These are phyloP conservation scores for Sebastes diploproa DNA, from an alignment of 2,797 vertebrate species.

Conservation along the genomic window DNA sequence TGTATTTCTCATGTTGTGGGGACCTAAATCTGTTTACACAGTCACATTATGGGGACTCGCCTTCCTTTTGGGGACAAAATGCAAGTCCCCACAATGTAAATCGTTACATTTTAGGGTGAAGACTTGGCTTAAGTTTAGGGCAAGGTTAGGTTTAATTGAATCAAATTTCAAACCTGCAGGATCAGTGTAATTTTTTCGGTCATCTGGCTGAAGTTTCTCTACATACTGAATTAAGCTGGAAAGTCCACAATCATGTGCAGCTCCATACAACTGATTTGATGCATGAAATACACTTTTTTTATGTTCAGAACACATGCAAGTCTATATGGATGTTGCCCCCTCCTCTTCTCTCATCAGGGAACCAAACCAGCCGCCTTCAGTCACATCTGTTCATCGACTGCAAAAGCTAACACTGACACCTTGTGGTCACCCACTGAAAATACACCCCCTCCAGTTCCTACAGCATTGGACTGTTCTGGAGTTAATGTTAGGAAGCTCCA, in stretches of 20 bases:
- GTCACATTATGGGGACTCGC: too few relatives aligned
- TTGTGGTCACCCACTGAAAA: neutral
- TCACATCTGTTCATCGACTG: neutral
- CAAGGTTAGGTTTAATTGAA: neutral
- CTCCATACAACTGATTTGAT: neutral
- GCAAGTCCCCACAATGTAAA: neutral
- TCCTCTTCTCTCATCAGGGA: neutral
- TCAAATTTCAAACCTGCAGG: neutral
- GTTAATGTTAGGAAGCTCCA: neutral
- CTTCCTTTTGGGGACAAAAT: too few relatives aligned
- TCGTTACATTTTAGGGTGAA: neutral
- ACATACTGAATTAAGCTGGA: neutral
- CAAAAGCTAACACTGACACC: conserved; percentile 24
- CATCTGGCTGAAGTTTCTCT: neutral
- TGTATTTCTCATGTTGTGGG: too few relatives aligned
- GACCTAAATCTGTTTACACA: too few relatives aligned
- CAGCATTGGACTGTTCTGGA: neutral
- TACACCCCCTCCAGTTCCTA: neutral
- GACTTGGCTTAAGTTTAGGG: neutral
- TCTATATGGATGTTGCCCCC: neutral
- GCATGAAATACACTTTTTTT: neutral
- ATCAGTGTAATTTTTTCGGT: neutral
- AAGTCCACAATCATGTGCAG: neutral
- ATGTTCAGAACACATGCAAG: neutral
- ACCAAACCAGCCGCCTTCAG: neutral